Evolutionary conservation across 2,797 vertebrate species (phyloP).

Genomic region (Silurus aristotelis): DNA sequence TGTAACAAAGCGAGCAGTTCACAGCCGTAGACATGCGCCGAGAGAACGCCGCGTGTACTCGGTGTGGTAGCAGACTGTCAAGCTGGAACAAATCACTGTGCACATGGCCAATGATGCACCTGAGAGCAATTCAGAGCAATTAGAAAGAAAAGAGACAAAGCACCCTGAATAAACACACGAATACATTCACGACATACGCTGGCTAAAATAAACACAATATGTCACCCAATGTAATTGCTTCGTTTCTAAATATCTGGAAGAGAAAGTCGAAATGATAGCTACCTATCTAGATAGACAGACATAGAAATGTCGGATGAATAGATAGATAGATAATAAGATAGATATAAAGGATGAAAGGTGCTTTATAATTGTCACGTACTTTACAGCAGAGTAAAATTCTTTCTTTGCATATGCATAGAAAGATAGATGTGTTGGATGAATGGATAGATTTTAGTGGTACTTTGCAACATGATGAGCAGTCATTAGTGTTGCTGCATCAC

Average conservation of each 20-base stretch:
- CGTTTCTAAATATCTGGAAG: neutral
- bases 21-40: neutral
- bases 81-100: constrained; percentile 16
- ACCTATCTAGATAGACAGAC: too few species aligned
- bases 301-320: too few species aligned
- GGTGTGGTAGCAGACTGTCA: neutral
- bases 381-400: too few species aligned
- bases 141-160: constrained; percentile 18
- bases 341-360: too few species aligned
- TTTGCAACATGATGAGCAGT: neutral
- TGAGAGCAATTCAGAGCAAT: constrained; percentile 33
- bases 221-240: neutral
- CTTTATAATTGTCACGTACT: too few species aligned
- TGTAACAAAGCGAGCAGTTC: neutral
- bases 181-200: neutral
- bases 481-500: neutral
- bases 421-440: too few species aligned
- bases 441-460: too few species aligned
- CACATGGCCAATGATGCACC: constrained; percentile 24
- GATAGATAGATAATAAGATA: too few species aligned
- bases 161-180: constrained; percentile 3
- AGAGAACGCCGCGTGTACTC: neutral
- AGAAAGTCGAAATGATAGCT: neutral
- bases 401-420: too few species aligned
- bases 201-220: constrained; percentile 8